Evolutionary conservation across 2,888 invertebrate genomes (phyloP), one percentile per base, ranked within the genome.

Genomic region (Andrena bicolor): DNA sequence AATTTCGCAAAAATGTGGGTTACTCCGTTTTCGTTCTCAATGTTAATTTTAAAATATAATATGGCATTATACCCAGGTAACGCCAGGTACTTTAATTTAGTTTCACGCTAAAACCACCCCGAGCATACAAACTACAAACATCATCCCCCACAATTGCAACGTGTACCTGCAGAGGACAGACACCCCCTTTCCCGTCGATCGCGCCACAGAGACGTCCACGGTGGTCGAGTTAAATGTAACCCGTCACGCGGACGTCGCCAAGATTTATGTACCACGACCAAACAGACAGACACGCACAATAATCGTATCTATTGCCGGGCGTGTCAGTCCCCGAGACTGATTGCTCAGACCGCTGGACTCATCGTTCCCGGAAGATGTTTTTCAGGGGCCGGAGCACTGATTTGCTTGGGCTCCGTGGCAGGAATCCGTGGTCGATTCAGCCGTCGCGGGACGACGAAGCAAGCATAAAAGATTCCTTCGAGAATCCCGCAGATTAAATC

Each of bases 401-500:
- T 74, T 78, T 56, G 68, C 71, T 26, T 60, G 23, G 61, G 3
- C n/a, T 70, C 10, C 80, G 72, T 68, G 68, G 73, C 23, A 63
- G 56, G 83, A 84, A 87, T 87, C 71, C 75, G 56, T 56, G 49
- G 30, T 41, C 74, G 76, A 80, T 76, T 78, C 63, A 76, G 72
- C 53, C 41, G 72, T 80, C 68, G 65, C 32, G 41, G 58, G 75
- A 64, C 48, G 78, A 66, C 83, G 51, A 41, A 71, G 73, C 74
- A 61, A 80, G 77, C 73, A 83, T 81, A 84, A 83, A 82, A 79
- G 86, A 83, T 88, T 87, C 77, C 88, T 85, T 73, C 71, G 84
- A 87, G 83, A 74, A 78, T 83, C 76, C 72, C 49, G 80, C 82
- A 87, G 88, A 90, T 90, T 90, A 91, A 92, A 91, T 91, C 91